Evolutionary conservation across 1,140 invertebrate genomes (phyloP).

Genomic region (Arion vulgaris): DNA sequence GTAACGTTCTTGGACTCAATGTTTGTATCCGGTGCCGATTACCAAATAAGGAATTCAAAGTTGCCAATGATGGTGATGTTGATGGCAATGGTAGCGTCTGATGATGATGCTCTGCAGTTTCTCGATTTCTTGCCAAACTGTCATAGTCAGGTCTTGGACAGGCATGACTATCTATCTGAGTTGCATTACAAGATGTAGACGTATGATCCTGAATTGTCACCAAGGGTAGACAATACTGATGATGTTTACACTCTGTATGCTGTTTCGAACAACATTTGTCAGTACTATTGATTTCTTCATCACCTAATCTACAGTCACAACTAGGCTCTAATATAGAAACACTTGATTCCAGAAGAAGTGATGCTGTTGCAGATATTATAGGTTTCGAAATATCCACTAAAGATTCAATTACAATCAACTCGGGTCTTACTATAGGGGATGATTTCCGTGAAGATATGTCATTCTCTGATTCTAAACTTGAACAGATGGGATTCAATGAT

Average conservation of each 20-base stretch:
- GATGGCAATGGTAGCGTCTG: background rate
- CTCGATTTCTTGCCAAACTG: slow-evolving; percentile 17
- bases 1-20: background rate
- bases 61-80: background rate
- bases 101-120: slow-evolving; percentile 13
- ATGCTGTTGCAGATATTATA: background rate
- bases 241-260: background rate
- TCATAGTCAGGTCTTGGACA: background rate
- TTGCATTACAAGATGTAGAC: background rate
- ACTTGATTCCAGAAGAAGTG: background rate
- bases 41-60: background rate
- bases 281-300: background rate
- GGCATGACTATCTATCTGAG: background rate
- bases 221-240: background rate
- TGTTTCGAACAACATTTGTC: background rate
- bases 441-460: background rate
- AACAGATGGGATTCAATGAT: background rate
- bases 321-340: no score
- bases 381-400: background rate
- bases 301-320: background rate
- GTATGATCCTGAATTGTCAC: background rate
- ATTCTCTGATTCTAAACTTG: background rate
- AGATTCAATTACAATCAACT: background rate
- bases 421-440: background rate
- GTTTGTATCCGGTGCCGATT: background rate